Evolutionary conservation across 2,113 vertebrate species (phyloP).

Genomic region (Brachypodius melanocephalos): DNA sequence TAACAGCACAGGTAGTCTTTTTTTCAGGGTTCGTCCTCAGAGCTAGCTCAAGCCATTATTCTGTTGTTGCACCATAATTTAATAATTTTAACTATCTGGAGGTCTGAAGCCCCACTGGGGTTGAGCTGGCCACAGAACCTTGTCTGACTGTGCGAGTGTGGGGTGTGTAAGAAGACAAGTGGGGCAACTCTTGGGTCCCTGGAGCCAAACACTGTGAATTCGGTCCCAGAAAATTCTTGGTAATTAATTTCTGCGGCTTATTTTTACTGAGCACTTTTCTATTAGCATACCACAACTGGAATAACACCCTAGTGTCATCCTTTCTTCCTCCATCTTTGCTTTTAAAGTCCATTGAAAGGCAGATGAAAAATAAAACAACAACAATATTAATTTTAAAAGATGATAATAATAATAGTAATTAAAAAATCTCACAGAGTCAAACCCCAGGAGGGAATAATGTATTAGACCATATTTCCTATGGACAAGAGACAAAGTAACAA

Average conservation of each 20-base stretch:
- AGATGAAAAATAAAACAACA: not conserved
- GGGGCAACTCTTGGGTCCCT: not conserved
- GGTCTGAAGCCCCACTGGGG: not conserved
- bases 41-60: not conserved
- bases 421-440: not conserved
- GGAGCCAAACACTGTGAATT: not conserved
- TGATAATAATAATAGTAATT: not conserved
- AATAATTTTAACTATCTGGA: not conserved
- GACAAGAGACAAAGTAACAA: not conserved
- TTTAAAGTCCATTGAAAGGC: not conserved
- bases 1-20: too few relatives aligned
- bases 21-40: not conserved
- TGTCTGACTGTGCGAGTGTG: not conserved
- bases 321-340: not conserved
- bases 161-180: not conserved
- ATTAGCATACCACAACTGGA: not conserved
- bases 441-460: not conserved
- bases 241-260: not conserved
- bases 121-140: not conserved
- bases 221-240: not conserved
- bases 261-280: not conserved
- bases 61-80: not conserved
- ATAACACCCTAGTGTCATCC: not conserved
- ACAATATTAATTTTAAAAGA: not conserved
- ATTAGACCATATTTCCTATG: not conserved